A percentile compares a stretch with the other conserved stretches of the same genome.
These are phyloP conservation scores for Dolichopus griseipennis DNA, from an alignment of 2,888 invertebrate species.

Conservation along the genomic window DNA sequence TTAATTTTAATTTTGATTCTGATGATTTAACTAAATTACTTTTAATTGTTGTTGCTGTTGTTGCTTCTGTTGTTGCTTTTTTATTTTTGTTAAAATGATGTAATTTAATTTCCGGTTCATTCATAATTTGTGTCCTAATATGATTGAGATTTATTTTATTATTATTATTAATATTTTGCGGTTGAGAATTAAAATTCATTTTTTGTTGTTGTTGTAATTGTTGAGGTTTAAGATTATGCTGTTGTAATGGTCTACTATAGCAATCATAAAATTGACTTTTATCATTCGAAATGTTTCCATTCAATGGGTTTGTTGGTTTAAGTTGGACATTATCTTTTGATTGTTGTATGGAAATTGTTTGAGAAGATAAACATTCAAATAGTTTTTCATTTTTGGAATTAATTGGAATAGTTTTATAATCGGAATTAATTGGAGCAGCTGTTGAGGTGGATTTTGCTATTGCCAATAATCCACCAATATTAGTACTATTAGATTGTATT, in stretches of 20 bases:
- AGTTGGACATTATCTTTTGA: not conserved
- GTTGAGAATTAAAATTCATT: not conserved
- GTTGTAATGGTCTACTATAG: not conserved
- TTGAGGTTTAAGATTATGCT: not conserved
- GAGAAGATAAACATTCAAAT: not conserved
- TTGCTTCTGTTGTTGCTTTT: not conserved
- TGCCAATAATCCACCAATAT: not conserved
- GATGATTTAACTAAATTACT: not conserved
- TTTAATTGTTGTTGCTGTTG: not conserved
- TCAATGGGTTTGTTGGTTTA: not conserved
- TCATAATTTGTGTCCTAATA: not conserved
- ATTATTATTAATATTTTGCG: not conserved
- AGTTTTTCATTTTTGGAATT: not conserved
- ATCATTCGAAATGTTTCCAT: not conserved
- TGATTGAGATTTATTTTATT: not conserved
- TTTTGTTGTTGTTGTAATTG: not conserved
- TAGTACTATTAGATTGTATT: too few species aligned
- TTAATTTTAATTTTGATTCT: not conserved
- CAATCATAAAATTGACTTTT: not conserved
- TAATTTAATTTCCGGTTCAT: conserved; percentile 18
- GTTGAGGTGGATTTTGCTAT: not conserved
- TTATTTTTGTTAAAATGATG: conserved; percentile 7
- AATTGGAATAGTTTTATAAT: not conserved
- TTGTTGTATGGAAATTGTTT: not conserved
- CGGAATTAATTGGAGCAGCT: not conserved